Conservation (phyloP, 2,888 invertebrate species). For the Pseudolycoriella hygida region DNA sequence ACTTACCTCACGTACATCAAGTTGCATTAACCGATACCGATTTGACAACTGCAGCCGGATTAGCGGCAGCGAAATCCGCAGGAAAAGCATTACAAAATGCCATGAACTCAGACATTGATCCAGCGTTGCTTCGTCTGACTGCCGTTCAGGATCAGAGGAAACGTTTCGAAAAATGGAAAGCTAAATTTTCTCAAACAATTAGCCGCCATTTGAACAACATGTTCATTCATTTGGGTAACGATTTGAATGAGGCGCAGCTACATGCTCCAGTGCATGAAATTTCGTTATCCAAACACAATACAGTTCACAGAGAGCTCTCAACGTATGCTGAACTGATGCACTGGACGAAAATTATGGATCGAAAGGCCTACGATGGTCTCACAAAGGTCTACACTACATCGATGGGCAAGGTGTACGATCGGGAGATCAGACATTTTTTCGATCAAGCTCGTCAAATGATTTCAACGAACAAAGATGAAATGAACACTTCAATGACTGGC, state of each 20-base stretch:
- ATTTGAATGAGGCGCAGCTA: conserved; percentile 44
- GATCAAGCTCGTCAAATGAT: conserved; percentile 35
- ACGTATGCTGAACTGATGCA: conserved; percentile 84
- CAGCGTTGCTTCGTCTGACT: conserved; percentile 42
- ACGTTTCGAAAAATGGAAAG: conserved; percentile 56
- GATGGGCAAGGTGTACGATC: conserved; percentile 74
- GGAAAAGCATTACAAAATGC: conserved; percentile 57
- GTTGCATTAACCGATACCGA: conserved; percentile 54
- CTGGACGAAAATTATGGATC: conserved; percentile 77
- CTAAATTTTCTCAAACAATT: conserved; percentile 65
- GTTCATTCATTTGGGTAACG: conserved; percentile 80
- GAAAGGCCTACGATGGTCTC: conserved; percentile 62
- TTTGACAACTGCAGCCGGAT: conserved; percentile 42
- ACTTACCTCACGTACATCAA: conserved; percentile 48
- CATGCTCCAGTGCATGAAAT: conserved; percentile 30
- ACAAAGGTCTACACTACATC: conserved; percentile 68
- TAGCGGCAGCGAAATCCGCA: conserved; percentile 45
- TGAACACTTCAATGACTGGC: conserved; percentile 21
- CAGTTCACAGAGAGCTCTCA: conserved; percentile 69
- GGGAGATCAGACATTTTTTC: conserved; percentile 63
- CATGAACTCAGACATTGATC: conserved; percentile 49
- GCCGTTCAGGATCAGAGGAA: conserved; percentile 69
- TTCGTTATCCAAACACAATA: conserved; percentile 54
- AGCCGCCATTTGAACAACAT: conserved; percentile 85
- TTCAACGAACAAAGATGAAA: conserved; percentile 25